Evolutionary conservation across 2,888 invertebrate species (phyloP), one percentile per base, ranked within the genome.

Genomic region (Anoncus sp.): DNA sequence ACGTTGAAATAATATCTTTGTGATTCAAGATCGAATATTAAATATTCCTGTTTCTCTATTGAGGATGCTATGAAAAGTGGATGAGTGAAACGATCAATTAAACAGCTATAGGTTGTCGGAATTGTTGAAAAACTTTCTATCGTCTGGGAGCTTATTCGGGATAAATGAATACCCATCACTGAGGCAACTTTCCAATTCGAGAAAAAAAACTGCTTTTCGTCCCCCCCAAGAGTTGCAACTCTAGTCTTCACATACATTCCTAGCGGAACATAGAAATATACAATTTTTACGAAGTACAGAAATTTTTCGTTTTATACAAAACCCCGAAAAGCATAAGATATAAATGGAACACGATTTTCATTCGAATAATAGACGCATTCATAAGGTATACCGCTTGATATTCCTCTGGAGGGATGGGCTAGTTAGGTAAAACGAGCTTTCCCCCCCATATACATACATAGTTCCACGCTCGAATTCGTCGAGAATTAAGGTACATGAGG

Each of bases 401-500:
- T 5, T 51, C 6, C n/a, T 14, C 22, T n/a, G 20, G 16, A 27
- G 40, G 49, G 40, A 14, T 22, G 22, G 49, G 27, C 60, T 38
- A 27, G 40, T 49, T 24, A 40, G 60, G 40, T 51, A 20, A 38
- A 70, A 60, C 51, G 27, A 59, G 27, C 38, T 12, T 40, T 14
- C 40, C n/a, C n/a, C n/a, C n/a, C n/a, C n/a, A n/a, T n/a, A n/a
- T n/a, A n/a, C n/a, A n/a, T 31, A 43, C 66, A 63, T 75, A 38
- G 55, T 51, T 12, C 53, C 51, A 65, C 66, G 71, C 66, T 71
- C 49, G 57, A 71, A 71, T 70, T 78, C 71, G 71, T 67, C 47
- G 43, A 9, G 74, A 40, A 53, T 74, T 60, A 35, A 60, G 45
- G 43, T 62, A 49, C 35, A 12, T 47, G 57, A n/a, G n/a, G n/a